A percentile compares a stretch with the other conserved stretches of the same genome.
Evolutionary conservation across 1,140 invertebrate species (phyloP).

Genomic region (Antheraea pernyi): DNA sequence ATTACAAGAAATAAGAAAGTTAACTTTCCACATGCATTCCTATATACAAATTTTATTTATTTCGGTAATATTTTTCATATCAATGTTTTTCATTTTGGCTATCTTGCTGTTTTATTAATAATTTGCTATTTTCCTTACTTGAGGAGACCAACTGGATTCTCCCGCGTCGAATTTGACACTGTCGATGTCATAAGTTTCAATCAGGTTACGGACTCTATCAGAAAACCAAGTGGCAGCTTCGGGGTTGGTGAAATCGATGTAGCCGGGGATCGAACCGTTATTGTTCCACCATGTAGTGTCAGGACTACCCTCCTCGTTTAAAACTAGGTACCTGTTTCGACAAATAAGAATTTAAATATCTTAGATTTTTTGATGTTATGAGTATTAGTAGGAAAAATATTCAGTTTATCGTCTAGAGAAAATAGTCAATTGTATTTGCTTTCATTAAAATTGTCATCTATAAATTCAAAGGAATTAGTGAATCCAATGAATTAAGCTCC

Average conservation of each 20-base stretch:
- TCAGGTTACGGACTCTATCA: slow-evolving; percentile 80
- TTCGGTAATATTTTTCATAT: too few relatives aligned
- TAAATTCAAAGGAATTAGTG: too few relatives aligned
- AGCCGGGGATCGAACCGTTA: slow-evolving; percentile 78
- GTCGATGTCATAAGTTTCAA: slow-evolving; percentile 85
- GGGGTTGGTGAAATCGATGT: slow-evolving; percentile 90
- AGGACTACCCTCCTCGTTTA: slow-evolving; percentile 81
- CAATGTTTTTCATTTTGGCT: too few relatives aligned
- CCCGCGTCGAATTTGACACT: slow-evolving; percentile 98
- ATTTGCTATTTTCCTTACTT: slow-evolving; percentile 42
- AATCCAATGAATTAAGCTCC: too few relatives aligned
- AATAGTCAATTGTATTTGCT: too few relatives aligned
- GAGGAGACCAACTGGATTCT: slow-evolving; percentile 82
- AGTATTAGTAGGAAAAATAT: too few relatives aligned
- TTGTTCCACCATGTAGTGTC: slow-evolving; percentile 93
- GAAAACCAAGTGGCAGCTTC: slow-evolving; percentile 88
- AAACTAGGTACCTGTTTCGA: slow-evolving; percentile 80
- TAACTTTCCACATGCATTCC: too few relatives aligned
- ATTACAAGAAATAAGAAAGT: too few relatives aligned
- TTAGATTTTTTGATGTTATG: too few relatives aligned
- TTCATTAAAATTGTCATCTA: too few relatives aligned
- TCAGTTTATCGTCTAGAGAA: too few relatives aligned
- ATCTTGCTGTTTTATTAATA: neutral
- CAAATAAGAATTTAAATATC: neutral
- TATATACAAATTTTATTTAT: too few relatives aligned